Evolutionary conservation across 30 jellyfish, hydroid and myxozoan genomes (phyloP).

Genomic region (Hydractinia echinata): DNA sequence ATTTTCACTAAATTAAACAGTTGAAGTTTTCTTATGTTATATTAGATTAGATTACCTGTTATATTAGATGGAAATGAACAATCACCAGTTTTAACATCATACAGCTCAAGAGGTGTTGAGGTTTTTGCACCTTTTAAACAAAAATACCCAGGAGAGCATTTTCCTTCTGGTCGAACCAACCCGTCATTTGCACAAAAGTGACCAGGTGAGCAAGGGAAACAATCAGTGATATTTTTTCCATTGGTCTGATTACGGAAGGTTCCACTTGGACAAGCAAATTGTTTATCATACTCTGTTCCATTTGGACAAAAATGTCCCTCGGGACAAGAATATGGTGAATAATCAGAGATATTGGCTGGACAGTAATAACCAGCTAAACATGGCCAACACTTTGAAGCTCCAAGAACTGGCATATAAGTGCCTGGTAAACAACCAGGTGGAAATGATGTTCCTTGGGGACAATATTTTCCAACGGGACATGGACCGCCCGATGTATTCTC

Average conservation of each 20-base stretch:
- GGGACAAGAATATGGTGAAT: conserved; percentile 76
- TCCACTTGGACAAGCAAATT: conserved; percentile 89
- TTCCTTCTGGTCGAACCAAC: conserved; percentile 44
- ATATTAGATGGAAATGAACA: conserved; percentile 76
- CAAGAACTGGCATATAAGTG: conserved; percentile 81
- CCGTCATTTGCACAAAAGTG: conserved; percentile 84
- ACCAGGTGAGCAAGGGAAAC: conserved; percentile 79
- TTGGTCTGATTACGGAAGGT: conserved; percentile 69
- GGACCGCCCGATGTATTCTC: conserved; percentile 93
- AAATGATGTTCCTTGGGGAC: conserved; percentile 77
- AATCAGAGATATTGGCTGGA: conserved; percentile 82
- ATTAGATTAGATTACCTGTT: conserved; percentile 52
- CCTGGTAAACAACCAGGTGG: conserved; percentile 89
- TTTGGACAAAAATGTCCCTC: conserved; percentile 86
- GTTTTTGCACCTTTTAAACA: conserved; percentile 84
- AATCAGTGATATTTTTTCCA: conserved; percentile 57
- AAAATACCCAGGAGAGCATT: conserved; percentile 84
- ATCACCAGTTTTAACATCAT: conserved; percentile 59
- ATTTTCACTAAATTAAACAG: no score
- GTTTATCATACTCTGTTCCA: conserved; percentile 63
- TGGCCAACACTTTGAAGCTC: conserved; percentile 55
- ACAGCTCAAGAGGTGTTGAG: conserved; percentile 58
- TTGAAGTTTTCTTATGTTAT: no score
- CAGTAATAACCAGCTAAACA: conserved; percentile 87
- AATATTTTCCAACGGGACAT: conserved; percentile 83